Conservation (phyloP, 2,888 invertebrate species). For the Pristionchus maxplancki region DNA sequence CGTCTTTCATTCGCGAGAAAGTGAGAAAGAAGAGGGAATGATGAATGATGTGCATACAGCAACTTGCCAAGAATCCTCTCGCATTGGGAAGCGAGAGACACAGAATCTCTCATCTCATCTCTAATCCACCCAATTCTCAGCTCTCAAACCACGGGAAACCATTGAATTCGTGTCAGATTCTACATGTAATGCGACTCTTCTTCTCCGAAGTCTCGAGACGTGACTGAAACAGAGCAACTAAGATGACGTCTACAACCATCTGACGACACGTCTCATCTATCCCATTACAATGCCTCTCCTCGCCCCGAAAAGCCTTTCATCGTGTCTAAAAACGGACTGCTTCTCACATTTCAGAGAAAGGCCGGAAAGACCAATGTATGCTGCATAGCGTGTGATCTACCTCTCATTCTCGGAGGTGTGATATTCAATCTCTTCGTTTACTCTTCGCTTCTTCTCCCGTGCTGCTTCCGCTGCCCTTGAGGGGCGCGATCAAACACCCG, state of each 20-base stretch:
- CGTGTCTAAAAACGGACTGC: neutral
- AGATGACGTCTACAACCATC: neutral
- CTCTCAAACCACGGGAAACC: neutral
- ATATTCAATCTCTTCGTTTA: slow-evolving; percentile 28
- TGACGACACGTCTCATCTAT: slow-evolving; percentile 9
- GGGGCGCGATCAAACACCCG: neutral
- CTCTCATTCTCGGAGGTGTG: neutral
- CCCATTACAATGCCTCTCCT: neutral
- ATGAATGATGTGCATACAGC: slow-evolving; percentile 27
- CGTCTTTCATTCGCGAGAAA: slow-evolving; percentile 4
- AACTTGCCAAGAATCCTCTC: slow-evolving; percentile 7
- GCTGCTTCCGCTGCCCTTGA: neutral
- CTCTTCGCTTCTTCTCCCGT: neutral
- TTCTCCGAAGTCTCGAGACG: neutral
- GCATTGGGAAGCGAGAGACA: neutral
- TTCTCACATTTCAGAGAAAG: slow-evolving; percentile 17
- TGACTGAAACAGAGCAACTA: neutral
- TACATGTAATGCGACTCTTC: neutral
- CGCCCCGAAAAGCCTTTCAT: neutral
- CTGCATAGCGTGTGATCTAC: slow-evolving; percentile 29
- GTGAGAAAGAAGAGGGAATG: neutral
- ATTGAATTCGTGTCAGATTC: neutral
- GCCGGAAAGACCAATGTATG: neutral
- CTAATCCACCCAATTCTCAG: neutral
- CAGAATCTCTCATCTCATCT: neutral